These are phyloP conservation scores for Sturnira hondurensis DNA, from an alignment of 2,113 vertebrate genomes.

Conservation along the genomic window DNA sequence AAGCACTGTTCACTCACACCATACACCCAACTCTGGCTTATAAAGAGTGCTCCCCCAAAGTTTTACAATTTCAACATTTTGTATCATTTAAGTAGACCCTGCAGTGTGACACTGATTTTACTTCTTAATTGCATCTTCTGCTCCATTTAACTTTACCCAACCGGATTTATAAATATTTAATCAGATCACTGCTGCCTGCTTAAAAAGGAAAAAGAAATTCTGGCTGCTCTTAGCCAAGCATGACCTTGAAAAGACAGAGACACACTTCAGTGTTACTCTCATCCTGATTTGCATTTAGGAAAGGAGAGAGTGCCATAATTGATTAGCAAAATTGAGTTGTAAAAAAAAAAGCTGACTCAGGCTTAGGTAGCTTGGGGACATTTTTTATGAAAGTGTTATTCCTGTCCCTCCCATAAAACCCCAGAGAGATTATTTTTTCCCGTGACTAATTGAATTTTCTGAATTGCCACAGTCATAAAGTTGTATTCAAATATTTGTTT, in stretches of 20 bases:
- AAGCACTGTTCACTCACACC: neutral
- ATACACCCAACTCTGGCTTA: neutral
- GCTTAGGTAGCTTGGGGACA: neutral
- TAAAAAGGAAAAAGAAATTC: constrained; percentile 50
- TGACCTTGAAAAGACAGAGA: constrained; percentile 71
- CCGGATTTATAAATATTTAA: constrained; percentile 73
- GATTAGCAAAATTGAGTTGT: neutral
- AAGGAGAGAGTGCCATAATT: neutral
- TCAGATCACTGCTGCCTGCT: constrained; percentile 49
- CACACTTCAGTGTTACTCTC: neutral
- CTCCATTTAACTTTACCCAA: constrained; percentile 56
- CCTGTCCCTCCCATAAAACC: neutral
- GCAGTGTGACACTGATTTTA: neutral
- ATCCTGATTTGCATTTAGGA: neutral
- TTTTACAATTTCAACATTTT: neutral
- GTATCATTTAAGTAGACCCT: neutral
- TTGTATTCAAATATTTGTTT: constrained; percentile 1
- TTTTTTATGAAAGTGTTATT: neutral
- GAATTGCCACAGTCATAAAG: neutral
- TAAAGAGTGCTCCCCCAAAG: neutral
- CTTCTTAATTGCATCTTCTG: constrained; percentile 51
- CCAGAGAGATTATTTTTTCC: neutral
- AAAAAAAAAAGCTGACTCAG: neutral
- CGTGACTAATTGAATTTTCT: neutral
- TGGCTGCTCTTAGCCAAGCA: constrained; percentile 45